A percentile compares a stretch with the other conserved stretches of the same genome.
Conservation (phyloP, 2,113 vertebrate species). For the Actinemys pallida region DNA sequence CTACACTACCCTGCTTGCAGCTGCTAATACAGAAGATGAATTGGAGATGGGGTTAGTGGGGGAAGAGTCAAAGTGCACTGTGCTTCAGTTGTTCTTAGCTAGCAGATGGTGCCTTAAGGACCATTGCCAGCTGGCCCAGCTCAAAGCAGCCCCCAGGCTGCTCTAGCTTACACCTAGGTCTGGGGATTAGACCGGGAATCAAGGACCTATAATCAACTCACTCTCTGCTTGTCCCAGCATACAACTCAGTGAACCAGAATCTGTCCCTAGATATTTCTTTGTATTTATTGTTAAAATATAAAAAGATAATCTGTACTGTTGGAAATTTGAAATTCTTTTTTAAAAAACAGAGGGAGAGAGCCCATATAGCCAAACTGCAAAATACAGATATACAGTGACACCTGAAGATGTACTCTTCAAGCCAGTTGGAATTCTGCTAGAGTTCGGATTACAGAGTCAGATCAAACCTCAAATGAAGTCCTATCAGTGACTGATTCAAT, state of each 20-base stretch:
- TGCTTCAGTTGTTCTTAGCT: neutral
- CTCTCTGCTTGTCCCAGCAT: neutral
- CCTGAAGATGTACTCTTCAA: slow-evolving; percentile 8
- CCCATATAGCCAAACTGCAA: neutral
- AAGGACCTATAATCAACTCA: neutral
- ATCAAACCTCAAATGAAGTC: neutral
- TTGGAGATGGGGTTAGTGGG: neutral
- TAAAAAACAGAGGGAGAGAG: neutral
- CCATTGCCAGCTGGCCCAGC: neutral
- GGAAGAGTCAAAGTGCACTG: neutral
- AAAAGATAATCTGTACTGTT: neutral
- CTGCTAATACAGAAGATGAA: neutral
- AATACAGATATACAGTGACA: neutral
- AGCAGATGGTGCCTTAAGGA: neutral
- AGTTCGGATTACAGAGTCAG: neutral
- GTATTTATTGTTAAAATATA: neutral
- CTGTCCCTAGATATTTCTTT: neutral
- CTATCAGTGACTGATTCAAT: neutral
- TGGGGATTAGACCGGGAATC: neutral
- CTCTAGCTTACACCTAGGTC: neutral
- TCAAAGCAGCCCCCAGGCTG: neutral
- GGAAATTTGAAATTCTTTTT: neutral
- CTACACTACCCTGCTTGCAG: neutral
- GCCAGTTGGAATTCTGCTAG: neutral
- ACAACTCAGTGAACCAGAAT: neutral